Conservation (phyloP, 1,140 invertebrate genomes). For the Panagrolaimus sp. region DNA sequence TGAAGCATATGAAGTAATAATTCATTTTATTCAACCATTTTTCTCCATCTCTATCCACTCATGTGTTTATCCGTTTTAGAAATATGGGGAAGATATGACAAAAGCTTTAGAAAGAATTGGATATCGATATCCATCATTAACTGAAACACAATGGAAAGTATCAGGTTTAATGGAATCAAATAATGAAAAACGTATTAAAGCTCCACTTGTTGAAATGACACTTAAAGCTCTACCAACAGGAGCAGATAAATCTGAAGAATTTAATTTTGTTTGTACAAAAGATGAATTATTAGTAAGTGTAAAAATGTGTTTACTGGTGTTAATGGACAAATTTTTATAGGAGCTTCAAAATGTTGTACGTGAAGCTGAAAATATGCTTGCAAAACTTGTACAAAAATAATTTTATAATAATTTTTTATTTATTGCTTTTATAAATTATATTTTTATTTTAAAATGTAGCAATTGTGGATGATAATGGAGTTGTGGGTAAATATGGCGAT, state of each 20-base stretch:
- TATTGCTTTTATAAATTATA: background rate
- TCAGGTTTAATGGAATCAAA: slow-evolving; percentile 23
- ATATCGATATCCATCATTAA: slow-evolving; percentile 14
- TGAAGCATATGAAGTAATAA: background rate
- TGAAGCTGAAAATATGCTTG: slow-evolving; percentile 22
- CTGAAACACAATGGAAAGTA: slow-evolving; percentile 18
- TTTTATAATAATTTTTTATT: slow-evolving; percentile 1
- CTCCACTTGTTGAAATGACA: slow-evolving; percentile 19
- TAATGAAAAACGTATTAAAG: slow-evolving; percentile 18
- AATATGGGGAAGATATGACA: slow-evolving; percentile 2
- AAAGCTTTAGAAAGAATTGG: slow-evolving; percentile 20
- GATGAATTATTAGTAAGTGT: slow-evolving; percentile 19
- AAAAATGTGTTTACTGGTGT: background rate
- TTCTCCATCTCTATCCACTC: background rate
- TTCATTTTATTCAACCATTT: background rate
- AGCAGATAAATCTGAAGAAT: slow-evolving; percentile 15
- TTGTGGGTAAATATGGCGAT: background rate
- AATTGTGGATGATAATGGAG: slow-evolving; percentile 1
- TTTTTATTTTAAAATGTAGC: background rate
- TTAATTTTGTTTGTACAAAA: slow-evolving; percentile 24
- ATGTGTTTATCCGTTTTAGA: background rate
- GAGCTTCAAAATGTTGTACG: slow-evolving; percentile 21
- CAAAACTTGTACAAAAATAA: slow-evolving; percentile 21
- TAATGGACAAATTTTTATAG: background rate
- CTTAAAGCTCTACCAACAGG: slow-evolving; percentile 20